A percentile compares a stretch with the other conserved stretches of the same genome.
These are phyloP conservation scores for Chymomyza amoena DNA, from an alignment of 2,888 invertebrate genomes.

Conservation along the genomic window DNA sequence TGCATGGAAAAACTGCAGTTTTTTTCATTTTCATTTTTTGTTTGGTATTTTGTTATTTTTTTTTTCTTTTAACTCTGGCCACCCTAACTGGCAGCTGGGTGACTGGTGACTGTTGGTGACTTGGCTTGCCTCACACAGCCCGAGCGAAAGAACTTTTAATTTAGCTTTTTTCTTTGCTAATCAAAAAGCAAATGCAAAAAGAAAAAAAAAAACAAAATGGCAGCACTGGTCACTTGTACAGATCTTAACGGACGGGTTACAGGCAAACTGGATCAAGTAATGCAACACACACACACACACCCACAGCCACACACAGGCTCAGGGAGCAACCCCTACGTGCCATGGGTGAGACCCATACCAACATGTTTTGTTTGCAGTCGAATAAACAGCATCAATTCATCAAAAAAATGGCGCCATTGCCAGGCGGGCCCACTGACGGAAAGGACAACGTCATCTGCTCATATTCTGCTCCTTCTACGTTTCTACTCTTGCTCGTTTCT, in stretches of 20 bases:
- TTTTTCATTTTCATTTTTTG: conserved; percentile 20
- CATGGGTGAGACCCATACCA: conserved; percentile 24
- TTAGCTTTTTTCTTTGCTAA: conserved; percentile 49
- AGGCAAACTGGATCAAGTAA: background rate
- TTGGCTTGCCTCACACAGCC: background rate
- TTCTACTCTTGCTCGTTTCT: background rate
- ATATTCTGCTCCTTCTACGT: background rate
- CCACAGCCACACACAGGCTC: conserved; percentile 28
- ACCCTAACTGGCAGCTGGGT: background rate
- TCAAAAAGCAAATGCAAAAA: conserved; percentile 56
- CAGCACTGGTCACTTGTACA: background rate
- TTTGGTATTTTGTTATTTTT: background rate
- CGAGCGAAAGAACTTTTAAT: background rate
- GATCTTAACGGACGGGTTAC: background rate
- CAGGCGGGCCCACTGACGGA: background rate
- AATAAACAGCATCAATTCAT: conserved; percentile 71
- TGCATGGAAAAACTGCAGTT: conserved; percentile 2
- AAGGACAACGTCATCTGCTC: background rate
- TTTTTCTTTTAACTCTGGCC: conserved; percentile 6
- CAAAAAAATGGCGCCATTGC: conserved; percentile 37
- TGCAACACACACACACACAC: background rate
- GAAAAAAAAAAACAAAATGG: background rate
- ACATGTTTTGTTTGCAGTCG: conserved; percentile 69
- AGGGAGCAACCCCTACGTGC: background rate
- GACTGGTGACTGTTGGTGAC: background rate